phyloP scores from a whole-genome alignment of 2,888 invertebrate genomes.

The Gari tellinella region DNA sequence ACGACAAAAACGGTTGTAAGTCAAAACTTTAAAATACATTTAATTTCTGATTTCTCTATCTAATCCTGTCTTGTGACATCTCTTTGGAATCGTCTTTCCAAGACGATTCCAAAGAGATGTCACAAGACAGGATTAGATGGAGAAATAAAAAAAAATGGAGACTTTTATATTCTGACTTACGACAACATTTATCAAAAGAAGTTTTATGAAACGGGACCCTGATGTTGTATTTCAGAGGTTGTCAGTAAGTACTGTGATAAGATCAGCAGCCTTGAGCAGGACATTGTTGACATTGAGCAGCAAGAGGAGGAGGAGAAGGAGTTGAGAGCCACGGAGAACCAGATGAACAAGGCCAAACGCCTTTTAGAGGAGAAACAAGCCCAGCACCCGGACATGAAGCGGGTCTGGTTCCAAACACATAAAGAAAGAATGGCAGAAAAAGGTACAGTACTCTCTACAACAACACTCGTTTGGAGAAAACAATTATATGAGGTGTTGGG shows the following conservation, averaged over 20 bases:
- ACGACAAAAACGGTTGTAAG: too few relatives aligned
- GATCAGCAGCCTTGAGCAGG: conserved; percentile 90
- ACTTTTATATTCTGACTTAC: too few relatives aligned
- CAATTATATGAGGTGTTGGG: background rate
- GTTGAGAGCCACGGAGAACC: conserved; percentile 94
- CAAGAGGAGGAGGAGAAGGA: conserved; percentile 92
- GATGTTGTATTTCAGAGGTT: conserved; percentile 88
- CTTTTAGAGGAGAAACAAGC: conserved; percentile 86
- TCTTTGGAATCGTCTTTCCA: too few relatives aligned
- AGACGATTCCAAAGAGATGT: too few relatives aligned
- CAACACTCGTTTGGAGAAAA: background rate
- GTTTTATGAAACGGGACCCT: too few relatives aligned
- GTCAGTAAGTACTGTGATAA: conserved; percentile 93
- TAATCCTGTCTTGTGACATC: too few relatives aligned
- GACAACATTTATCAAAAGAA: too few relatives aligned
- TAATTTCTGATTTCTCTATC: too few relatives aligned
- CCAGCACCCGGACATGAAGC: conserved; percentile 61
- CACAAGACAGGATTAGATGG: too few relatives aligned
- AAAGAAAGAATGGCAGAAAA: conserved; percentile 90
- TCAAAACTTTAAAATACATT: too few relatives aligned
- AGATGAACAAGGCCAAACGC: conserved; percentile 90
- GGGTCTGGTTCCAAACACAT: conserved; percentile 93
- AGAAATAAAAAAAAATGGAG: too few relatives aligned
- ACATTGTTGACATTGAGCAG: conserved; percentile 91
- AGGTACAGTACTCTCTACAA: conserved; percentile 61